These are phyloP conservation scores for Eublepharis macularius DNA, from an alignment of 2,113 vertebrate genomes.

Conservation along the genomic window DNA sequence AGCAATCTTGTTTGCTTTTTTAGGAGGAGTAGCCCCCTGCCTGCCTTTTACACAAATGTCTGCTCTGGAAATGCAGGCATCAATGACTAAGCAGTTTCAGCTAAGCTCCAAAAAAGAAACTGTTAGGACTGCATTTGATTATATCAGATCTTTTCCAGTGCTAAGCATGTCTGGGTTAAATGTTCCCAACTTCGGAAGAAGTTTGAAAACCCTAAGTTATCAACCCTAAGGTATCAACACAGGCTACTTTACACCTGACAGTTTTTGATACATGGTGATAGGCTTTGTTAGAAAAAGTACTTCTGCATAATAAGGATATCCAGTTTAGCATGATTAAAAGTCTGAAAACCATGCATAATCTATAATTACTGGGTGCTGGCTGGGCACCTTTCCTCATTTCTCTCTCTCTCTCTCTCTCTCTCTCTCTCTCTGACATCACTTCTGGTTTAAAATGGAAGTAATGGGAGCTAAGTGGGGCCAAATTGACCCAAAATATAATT, in stretches of 20 bases:
- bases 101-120: neutral
- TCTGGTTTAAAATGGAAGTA: no score
- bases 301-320: neutral
- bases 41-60: neutral
- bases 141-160: neutral
- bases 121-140: neutral
- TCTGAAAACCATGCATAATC: neutral
- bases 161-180: neutral
- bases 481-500: no score
- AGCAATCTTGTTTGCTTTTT: slow-evolving; percentile 21
- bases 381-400: no score
- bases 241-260: neutral
- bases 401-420: no score
- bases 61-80: neutral
- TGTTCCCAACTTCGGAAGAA: neutral
- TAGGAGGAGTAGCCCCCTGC: neutral
- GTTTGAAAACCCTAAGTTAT: no score
- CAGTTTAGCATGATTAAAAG: neutral
- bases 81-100: neutral
- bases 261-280: neutral
- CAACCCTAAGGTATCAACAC: neutral
- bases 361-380: neutral
- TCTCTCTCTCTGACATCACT: no score
- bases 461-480: no score
- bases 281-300: neutral